A percentile compares a stretch with the other conserved stretches of the same genome.
Conservation (phyloP, 2,888 invertebrate species). For the Drosophila incognita region DNA sequence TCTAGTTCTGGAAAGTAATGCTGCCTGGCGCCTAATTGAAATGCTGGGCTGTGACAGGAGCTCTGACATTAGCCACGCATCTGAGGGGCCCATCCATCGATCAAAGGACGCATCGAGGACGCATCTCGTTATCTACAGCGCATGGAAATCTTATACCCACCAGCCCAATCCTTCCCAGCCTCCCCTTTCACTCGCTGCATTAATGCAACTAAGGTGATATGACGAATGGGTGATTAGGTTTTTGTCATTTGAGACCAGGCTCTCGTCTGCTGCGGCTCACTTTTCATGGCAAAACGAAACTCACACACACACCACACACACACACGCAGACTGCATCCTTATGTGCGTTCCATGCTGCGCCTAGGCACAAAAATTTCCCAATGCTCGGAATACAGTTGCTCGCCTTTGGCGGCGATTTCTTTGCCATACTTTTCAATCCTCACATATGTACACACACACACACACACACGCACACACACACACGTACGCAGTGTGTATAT, state of each 20-base stretch:
- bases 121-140: slow-evolving; percentile 51
- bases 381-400: slow-evolving; percentile 45
- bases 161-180: neutral
- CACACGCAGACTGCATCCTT: slow-evolving; percentile 14
- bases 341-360: slow-evolving; percentile 18
- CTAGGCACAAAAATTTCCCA: slow-evolving; percentile 55
- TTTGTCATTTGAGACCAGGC: slow-evolving; percentile 45
- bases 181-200: slow-evolving; percentile 31
- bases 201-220: slow-evolving; percentile 80
- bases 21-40: slow-evolving; percentile 58
- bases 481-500: neutral
- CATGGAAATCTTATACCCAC: slow-evolving; percentile 30
- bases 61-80: slow-evolving; percentile 70
- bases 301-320: neutral
- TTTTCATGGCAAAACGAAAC: slow-evolving; percentile 29
- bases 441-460: slow-evolving; percentile 27
- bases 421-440: slow-evolving; percentile 68
- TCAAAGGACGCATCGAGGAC: slow-evolving; percentile 54
- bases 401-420: slow-evolving; percentile 75
- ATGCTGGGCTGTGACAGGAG: slow-evolving; percentile 61
- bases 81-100: slow-evolving; percentile 59
- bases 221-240: slow-evolving; percentile 80
- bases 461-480: slow-evolving; percentile 7
- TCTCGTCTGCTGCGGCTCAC: slow-evolving; percentile 28
- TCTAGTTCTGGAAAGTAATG: slow-evolving; percentile 17